Base-by-base conservation (phyloP, 2,113 vertebrate genomes). In the Rousettus leschenaultii region DNA sequence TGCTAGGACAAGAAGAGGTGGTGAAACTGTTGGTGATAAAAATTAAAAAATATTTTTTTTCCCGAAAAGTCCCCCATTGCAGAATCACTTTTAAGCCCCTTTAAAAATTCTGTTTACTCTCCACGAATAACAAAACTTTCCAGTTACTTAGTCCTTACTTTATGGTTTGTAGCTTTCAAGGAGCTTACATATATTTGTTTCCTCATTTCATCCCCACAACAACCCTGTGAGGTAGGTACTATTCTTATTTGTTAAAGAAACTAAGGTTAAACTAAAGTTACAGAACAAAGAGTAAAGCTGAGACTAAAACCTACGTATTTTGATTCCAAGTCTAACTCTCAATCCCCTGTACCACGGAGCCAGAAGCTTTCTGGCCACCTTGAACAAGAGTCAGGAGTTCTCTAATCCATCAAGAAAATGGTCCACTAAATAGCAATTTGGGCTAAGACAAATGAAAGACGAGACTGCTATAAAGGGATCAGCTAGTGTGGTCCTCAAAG, bases 151-250 rank as follows among this genome's bases (percentile, higher is more conserved):
- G 22, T 71, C 43, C 45, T 85, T 85, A 65, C 22, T 80, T 90
- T 48, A 89, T 11, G n/a, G 26, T 85, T 82, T 85, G 18, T 55
- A 61, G 51, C 85, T 95, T 91, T 79, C 43, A 95, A 92, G 48
- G 45, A 94, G 40, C 55, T 79, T 66, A 78, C 5, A 45, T 66
- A 71, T 28, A 24, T 91, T 45, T 94, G 18, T 92, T 86, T 91
- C 21, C 22, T 96, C 35, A 91, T 82, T 94, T 78, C 74, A 88
- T 92, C 95, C 91, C 86, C 88, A 95, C 92, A 96, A 97, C 95
- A 97, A 97, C 91, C 88, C 88, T 97, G 92, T 97, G 88, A 98
- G 82, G 83, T 95, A 97, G 93, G 88, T 86, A 59, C 65, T 92
- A 91, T 15, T 93, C 59, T 80, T 55, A 86, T 79, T 87, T 88